A percentile compares a stretch with the other conserved stretches of the same genome.
These are phyloP conservation scores for Corticium candelabrum DNA, from an alignment of 37 sponge, comb jelly and placozoan species.

Conservation along the genomic window DNA sequence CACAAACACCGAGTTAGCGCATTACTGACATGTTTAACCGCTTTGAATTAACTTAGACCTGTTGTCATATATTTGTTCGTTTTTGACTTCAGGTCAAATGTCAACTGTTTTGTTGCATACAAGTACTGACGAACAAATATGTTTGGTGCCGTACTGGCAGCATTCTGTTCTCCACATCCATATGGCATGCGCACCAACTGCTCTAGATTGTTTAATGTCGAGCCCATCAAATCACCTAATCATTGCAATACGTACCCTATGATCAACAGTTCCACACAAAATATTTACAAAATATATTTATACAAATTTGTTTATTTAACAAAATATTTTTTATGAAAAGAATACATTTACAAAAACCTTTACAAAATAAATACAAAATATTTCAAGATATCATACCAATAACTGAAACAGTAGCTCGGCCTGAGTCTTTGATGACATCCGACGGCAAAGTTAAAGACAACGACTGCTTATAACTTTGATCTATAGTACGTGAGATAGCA, in stretches of 20 bases:
- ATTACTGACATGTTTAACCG: too few relatives aligned
- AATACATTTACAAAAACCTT: too few relatives aligned
- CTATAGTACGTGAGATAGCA: background rate
- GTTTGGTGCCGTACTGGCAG: background rate
- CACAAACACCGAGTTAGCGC: background rate
- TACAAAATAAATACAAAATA: too few relatives aligned
- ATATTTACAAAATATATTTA: too few relatives aligned
- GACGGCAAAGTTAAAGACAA: background rate
- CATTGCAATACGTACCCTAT: too few relatives aligned
- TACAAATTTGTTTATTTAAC: too few relatives aligned
- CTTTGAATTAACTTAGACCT: too few relatives aligned
- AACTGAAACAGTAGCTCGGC: background rate
- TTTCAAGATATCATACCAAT: too few relatives aligned
- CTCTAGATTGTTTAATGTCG: constrained; percentile 11
- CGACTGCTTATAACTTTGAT: background rate
- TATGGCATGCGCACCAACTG: background rate
- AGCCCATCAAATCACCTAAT: constrained; percentile 16
- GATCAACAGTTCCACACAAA: too few relatives aligned
- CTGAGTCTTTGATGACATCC: too few relatives aligned
- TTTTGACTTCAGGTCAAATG: background rate
- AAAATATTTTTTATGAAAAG: too few relatives aligned
- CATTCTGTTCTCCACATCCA: constrained; percentile 21
- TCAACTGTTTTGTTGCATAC: background rate
- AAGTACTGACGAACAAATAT: background rate
- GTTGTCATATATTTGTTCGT: constrained; percentile 8